Base-by-base conservation (phyloP, 2,888 invertebrate species). In the Phyllotreta striolata region DNA sequence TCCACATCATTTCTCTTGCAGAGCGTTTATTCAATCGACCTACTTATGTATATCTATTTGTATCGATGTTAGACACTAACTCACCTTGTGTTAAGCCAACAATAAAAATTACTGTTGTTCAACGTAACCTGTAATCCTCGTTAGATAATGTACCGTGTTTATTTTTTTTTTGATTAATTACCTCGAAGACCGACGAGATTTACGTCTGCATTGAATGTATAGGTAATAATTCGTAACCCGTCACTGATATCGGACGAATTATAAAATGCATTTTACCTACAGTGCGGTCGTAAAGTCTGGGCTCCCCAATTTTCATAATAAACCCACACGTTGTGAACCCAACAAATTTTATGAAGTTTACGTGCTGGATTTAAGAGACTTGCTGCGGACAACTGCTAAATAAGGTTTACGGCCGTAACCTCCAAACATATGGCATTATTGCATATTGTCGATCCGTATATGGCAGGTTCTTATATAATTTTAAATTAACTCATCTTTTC, bases 371-470 rank as follows among this genome's bases (percentile, higher is more conserved):
- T 24, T 24, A 24, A 24, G 24, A 41, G 10, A 41, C 41, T 41
- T 41, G 41, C 41, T 24, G 10, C 10, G 41, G 39, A 38, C 39
- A 10, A 24, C 14, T 49, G 34, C 57, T 47, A 47, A 58, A 58
- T 49, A 58, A 24, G 47, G 57, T 34, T 58, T 39, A 49, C 49
- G 39, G 14, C 39, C 47, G 49, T 39, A 58, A 58, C 35, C 34
- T 44, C 37, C 44, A 56, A 58, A 5, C 57, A 58, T 58, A 58
- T 58, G 57, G 57, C 24, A 57, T 57, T 14, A 57, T 47, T 37
- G 57, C 57, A 1, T 24, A 58, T 14, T 58, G 57, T 58, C 40
- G 39, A 38, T n/a, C 57, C 57, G 35, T 58, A 47, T 6, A 39
- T 58, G 57, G 57, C 3, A 1, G 6, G 40, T 12, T 49, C 56